Percentiles rank a stretch among this genome's conserved stretches.
phyloP scores from a whole-genome alignment of 2,797 vertebrate genomes.

The Anisognathus igniventris region DNA sequence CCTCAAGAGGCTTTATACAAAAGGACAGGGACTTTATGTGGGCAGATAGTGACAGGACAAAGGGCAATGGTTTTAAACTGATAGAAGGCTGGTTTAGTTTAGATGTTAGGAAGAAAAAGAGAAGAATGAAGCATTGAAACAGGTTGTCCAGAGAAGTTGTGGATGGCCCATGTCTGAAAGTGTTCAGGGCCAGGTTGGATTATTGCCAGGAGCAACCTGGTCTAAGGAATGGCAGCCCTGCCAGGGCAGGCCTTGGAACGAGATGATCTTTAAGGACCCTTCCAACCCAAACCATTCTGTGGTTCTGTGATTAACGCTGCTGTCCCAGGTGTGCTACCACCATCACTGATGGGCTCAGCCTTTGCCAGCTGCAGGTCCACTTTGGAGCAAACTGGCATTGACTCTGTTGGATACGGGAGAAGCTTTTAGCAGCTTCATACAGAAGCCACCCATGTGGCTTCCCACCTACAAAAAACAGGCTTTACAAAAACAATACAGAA shows the following conservation, averaged over 20 bases:
- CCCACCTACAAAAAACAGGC: neutral
- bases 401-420: neutral
- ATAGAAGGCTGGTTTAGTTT: neutral
- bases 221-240: neutral
- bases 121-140: neutral
- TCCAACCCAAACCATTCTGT: neutral
- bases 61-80: neutral
- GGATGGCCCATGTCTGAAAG: neutral
- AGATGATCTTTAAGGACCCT: neutral
- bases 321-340: accelerated
- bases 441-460: neutral
- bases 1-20: neutral
- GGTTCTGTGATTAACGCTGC: neutral
- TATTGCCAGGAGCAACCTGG: neutral
- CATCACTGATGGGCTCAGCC: accelerated
- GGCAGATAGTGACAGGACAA: neutral
- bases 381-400: neutral
- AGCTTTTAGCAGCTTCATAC: neutral
- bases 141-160: neutral
- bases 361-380: neutral
- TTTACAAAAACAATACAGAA: neutral
- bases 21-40: neutral
- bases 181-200: neutral
- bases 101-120: neutral
- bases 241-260: neutral